These are phyloP conservation scores for Hemichromis elongatus DNA, from an alignment of 2,113 vertebrate genomes.

Conservation along the genomic window DNA sequence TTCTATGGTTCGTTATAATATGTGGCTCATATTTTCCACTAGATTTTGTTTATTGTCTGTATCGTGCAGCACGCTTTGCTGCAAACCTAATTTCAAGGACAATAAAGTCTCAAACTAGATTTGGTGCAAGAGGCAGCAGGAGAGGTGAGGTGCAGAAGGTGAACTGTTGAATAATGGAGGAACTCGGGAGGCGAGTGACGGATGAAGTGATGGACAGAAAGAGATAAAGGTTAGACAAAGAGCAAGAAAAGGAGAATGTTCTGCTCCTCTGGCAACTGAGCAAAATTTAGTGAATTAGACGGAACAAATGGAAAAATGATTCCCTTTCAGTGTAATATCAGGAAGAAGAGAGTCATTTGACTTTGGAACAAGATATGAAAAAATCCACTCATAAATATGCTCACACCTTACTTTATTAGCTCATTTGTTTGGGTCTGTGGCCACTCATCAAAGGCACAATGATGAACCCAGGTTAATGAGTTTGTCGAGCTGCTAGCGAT, in stretches of 20 bases:
- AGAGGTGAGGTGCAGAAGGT: conserved; percentile 15
- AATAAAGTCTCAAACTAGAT: conserved; percentile 53
- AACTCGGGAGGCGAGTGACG: background rate
- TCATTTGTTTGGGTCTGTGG: background rate
- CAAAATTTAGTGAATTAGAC: background rate
- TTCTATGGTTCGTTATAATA: background rate
- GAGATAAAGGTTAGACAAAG: background rate
- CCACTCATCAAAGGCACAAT: background rate
- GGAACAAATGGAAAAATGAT: background rate
- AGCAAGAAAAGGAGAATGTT: background rate
- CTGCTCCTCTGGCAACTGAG: background rate
- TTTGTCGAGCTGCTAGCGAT: background rate
- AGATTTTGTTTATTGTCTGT: conserved; percentile 24
- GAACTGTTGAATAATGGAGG: conserved; percentile 33
- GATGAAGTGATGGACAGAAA: conserved; percentile 1
- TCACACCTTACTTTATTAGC: background rate
- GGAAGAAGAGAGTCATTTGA: background rate
- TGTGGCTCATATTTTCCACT: conserved; percentile 27
- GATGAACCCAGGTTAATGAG: background rate
- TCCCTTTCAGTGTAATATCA: no score
- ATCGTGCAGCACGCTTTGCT: background rate
- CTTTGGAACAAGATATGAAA: background rate
- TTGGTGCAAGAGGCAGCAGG: conserved; percentile 1
- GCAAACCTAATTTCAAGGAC: conserved; percentile 56
- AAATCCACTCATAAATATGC: background rate